These are phyloP conservation scores for Gallinago media DNA, from an alignment of 2,113 vertebrate genomes.

Conservation along the genomic window DNA sequence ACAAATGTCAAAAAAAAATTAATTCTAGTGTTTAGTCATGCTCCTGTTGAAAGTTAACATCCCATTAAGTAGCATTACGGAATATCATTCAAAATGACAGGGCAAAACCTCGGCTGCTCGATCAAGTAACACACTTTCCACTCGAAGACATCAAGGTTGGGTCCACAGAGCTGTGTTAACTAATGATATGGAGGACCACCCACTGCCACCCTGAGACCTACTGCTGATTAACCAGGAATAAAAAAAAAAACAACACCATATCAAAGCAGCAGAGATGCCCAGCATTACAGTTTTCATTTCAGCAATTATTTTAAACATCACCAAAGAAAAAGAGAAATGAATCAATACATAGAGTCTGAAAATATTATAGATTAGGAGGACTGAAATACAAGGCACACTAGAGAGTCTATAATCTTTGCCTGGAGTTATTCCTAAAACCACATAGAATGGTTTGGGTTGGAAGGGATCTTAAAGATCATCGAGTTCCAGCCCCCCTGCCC, in stretches of 20 bases:
- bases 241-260: not conserved
- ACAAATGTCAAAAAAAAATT: constrained; percentile 20
- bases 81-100: not conserved
- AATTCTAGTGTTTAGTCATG: constrained; percentile 22
- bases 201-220: not conserved
- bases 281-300: not conserved
- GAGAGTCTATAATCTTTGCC: not conserved
- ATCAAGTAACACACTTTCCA: not conserved
- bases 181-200: not conserved
- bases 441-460: too few species aligned
- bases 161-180: not conserved
- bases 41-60: constrained; percentile 6
- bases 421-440: not conserved
- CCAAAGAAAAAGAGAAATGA: not conserved
- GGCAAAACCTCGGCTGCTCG: not conserved
- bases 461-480: too few species aligned
- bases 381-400: not conserved
- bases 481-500: too few species aligned
- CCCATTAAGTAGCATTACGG: not conserved
- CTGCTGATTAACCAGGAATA: constrained; percentile 2
- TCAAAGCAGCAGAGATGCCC: not conserved
- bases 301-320: not conserved
- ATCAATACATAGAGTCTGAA: not conserved
- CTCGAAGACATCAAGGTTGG: not conserved
- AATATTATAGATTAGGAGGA: not conserved